These are phyloP conservation scores for Daphoenositta chrysoptera DNA, from an alignment of 2,113 vertebrate genomes.

Conservation along the genomic window DNA sequence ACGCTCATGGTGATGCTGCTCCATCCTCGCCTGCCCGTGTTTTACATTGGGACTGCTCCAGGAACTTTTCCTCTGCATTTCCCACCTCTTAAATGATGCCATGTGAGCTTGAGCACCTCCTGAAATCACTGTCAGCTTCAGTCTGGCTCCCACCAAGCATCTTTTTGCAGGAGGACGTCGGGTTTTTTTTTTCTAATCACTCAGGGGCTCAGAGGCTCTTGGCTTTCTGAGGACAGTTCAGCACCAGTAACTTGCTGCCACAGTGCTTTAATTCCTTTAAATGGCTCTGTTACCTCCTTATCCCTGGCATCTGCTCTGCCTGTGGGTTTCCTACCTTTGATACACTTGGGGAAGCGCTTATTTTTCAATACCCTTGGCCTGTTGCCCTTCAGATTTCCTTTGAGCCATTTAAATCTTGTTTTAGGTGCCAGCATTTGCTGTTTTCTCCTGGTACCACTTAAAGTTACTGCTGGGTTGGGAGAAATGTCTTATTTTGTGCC, in stretches of 20 bases:
- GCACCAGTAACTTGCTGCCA: background rate
- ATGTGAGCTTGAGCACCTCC: background rate
- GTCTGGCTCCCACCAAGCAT: background rate
- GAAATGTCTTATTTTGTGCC: background rate
- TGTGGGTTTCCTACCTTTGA: background rate
- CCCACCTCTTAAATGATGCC: background rate
- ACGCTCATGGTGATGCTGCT: rapidly evolving
- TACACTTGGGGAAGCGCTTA: rapidly evolving
- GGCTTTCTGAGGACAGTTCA: background rate
- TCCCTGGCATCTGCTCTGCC: background rate
- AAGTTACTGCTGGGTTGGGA: background rate
- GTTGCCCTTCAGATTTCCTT: background rate
- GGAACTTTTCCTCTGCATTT: rapidly evolving
- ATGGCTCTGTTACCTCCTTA: background rate
- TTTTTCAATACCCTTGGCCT: background rate
- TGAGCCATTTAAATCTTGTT: background rate
- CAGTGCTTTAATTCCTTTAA: background rate
- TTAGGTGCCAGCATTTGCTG: background rate
- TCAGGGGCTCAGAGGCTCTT: background rate
- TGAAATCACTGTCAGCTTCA: background rate
- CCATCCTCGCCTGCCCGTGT: rapidly evolving
- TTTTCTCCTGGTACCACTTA: background rate
- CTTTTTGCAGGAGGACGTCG: background rate
- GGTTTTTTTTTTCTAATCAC: background rate
- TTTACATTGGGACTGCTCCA: background rate